A percentile compares a stretch with the other conserved stretches of the same genome.
Conservation (phyloP, 2,797 vertebrate genomes). For the Decapterus maruadsi region DNA sequence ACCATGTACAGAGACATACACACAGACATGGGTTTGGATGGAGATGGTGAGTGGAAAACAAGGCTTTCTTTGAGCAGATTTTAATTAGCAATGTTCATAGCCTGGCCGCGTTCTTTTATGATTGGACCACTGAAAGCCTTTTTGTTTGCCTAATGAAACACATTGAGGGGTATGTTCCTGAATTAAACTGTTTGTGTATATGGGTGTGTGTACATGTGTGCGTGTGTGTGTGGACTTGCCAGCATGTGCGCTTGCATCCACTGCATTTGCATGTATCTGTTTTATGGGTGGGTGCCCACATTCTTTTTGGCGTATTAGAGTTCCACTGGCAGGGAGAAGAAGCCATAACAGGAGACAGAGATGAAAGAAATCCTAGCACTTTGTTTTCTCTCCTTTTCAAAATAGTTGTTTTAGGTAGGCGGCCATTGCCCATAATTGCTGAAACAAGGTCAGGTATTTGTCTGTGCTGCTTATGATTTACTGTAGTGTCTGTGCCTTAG, state of each 20-base stretch:
- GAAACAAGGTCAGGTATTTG: constrained; percentile 76
- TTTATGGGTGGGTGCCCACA: constrained; percentile 34
- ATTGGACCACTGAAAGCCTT: constrained; percentile 82
- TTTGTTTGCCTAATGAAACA: constrained; percentile 84
- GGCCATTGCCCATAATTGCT: constrained; percentile 78
- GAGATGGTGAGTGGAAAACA: constrained; percentile 79
- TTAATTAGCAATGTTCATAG: constrained; percentile 84
- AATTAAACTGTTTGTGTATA: constrained; percentile 62
- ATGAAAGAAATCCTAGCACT: constrained; percentile 68
- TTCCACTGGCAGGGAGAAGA: constrained; percentile 60
- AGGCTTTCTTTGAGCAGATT: constrained; percentile 82
- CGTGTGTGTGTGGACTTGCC: neutral
- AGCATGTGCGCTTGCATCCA: neutral
- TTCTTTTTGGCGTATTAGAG: constrained; percentile 47
- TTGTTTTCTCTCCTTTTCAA: constrained; percentile 74
- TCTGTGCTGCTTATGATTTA: constrained; percentile 73
- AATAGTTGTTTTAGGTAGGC: constrained; percentile 78
- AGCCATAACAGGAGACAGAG: constrained; percentile 60
- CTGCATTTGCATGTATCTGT: constrained; percentile 62
- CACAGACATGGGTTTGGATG: constrained; percentile 79
- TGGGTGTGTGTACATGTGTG: constrained; percentile 7
- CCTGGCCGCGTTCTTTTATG: constrained; percentile 81
- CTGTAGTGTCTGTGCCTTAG: constrained; percentile 63
- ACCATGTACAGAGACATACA: constrained; percentile 65
- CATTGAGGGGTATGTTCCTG: constrained; percentile 69